These are phyloP conservation scores for Oryctes rhinoceros DNA, from an alignment of 1,140 invertebrate species.

Conservation along the genomic window DNA sequence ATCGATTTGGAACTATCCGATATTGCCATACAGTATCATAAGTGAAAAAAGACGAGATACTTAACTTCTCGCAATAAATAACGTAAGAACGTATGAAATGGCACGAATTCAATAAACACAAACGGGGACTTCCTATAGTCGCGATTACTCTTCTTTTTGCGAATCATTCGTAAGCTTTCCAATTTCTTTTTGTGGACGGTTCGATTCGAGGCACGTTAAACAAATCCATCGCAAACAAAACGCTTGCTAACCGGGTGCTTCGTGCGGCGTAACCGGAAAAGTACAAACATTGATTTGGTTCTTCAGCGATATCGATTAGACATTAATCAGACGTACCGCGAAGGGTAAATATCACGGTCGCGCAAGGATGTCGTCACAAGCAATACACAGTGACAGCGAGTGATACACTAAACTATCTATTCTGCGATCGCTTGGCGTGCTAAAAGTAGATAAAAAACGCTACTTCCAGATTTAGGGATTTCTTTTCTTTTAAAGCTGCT, in stretches of 20 bases:
- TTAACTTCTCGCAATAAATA: background rate
- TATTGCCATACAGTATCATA: too few species aligned
- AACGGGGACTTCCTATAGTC: background rate
- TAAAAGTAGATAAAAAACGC: too few species aligned
- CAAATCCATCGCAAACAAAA: slow-evolving; percentile 32
- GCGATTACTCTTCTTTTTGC: background rate
- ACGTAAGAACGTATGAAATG: background rate
- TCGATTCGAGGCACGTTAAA: slow-evolving; percentile 11
- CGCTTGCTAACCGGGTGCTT: slow-evolving; percentile 7
- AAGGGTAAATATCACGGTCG: slow-evolving; percentile 17
- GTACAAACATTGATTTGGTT: slow-evolving; percentile 37
- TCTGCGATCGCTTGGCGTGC: too few species aligned
- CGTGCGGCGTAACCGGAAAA: slow-evolving; percentile 32
- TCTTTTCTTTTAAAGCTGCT: background rate
- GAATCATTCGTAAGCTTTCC: background rate
- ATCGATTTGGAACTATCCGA: too few species aligned
- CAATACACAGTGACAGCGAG: background rate
- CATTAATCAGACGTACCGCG: slow-evolving; percentile 25
- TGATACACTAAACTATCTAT: background rate
- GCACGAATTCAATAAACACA: background rate
- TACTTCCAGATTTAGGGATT: background rate
- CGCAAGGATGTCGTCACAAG: background rate
- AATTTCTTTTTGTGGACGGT: background rate
- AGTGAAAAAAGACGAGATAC: too few species aligned
- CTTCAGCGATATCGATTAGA: slow-evolving; percentile 34